A percentile compares a stretch with the other conserved stretches of the same genome.
These are phyloP conservation scores for Acomys russatus DNA, from an alignment of 2,797 vertebrate species.

Conservation along the genomic window DNA sequence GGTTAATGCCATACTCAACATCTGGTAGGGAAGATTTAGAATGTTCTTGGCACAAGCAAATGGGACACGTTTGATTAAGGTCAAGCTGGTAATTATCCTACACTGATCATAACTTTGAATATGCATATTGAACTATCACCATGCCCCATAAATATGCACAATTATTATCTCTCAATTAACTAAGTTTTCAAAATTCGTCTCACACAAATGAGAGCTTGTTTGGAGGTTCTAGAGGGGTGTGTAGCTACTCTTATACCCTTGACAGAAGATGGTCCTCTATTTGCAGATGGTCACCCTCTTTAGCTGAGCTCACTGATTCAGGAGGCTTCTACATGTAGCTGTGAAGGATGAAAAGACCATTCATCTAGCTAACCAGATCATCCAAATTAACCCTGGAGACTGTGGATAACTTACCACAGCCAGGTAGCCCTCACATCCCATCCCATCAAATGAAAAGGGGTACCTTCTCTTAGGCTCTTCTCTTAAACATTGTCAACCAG, in stretches of 20 bases:
- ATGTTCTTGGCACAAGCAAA: neutral
- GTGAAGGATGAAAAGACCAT: neutral
- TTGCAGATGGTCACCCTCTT: neutral
- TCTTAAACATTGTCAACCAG: neutral
- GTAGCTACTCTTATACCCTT: neutral
- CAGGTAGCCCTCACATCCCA: neutral
- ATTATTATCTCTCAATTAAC: neutral
- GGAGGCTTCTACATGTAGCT: neutral
- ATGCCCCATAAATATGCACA: neutral
- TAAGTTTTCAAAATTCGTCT: neutral
- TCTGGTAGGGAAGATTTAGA: neutral
- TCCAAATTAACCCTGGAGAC: neutral
- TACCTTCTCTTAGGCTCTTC: neutral
- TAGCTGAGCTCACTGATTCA: neutral
- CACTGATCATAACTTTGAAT: neutral
- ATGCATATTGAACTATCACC: neutral
- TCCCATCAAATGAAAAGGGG: neutral
- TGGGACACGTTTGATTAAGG: neutral
- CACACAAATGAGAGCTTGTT: neutral
- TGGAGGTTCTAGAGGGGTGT: neutral
- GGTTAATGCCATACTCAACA: neutral
- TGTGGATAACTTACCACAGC: neutral
- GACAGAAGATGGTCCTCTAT: neutral
- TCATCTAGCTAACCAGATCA: neutral
- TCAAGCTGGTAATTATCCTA: neutral